phyloP scores from a whole-genome alignment of 1,140 invertebrate species.

The Drosophila bifasciata region DNA sequence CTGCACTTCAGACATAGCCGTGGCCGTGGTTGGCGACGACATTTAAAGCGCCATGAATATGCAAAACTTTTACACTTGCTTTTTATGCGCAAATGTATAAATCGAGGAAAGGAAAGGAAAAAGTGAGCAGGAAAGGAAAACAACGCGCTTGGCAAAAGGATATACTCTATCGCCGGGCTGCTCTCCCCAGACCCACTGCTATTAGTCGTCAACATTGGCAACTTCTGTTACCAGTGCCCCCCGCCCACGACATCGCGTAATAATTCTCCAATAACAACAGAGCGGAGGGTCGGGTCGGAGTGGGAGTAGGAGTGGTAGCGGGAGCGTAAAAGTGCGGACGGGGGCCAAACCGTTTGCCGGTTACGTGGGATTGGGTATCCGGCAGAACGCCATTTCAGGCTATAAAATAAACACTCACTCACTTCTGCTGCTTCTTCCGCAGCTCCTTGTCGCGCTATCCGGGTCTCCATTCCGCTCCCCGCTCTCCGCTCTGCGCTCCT shows the following conservation, averaged over 20 bases:
- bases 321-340: background rate
- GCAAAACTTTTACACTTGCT: constrained; percentile 79
- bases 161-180: constrained; percentile 37
- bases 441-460: constrained; percentile 49
- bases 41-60: constrained; percentile 82
- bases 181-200: constrained; percentile 44
- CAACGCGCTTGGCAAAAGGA: constrained; percentile 43
- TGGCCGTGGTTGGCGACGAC: constrained; percentile 65
- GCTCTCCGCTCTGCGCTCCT: constrained; percentile 28
- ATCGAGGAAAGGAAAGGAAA: constrained; percentile 39
- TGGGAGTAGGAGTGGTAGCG: background rate
- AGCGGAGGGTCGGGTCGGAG: background rate
- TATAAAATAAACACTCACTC: constrained; percentile 81
- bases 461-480: background rate
- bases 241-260: constrained; percentile 50
- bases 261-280: constrained; percentile 79
- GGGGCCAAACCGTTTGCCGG: constrained; percentile 65
- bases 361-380: constrained; percentile 49
- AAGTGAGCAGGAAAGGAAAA: constrained; percentile 27
- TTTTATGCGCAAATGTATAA: constrained; percentile 65
- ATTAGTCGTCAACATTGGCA: constrained; percentile 70
- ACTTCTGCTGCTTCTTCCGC: constrained; percentile 55
- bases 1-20: constrained; percentile 68
- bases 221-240: constrained; percentile 56
- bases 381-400: constrained; percentile 68